Base-by-base conservation (phyloP, 1,140 invertebrate genomes). In the Magallana angulata region DNA sequence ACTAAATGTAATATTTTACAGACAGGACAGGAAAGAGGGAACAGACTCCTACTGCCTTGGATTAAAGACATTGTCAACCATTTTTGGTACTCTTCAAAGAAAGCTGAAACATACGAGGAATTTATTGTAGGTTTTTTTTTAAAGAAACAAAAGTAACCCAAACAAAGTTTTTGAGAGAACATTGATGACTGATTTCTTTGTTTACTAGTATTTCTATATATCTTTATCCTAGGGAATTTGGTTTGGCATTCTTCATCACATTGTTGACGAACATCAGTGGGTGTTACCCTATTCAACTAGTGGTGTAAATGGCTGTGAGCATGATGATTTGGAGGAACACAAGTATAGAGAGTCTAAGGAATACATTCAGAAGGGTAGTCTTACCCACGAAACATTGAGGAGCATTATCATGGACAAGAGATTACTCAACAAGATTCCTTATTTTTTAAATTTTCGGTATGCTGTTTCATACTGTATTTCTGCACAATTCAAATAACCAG, bases 391-490 rank as follows among this genome's bases (percentile, higher is more conserved):
- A 7, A 57, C 60, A 7, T 57, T 87, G 48, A 84, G 60, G 5
- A 57, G 59, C 12, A 71, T 87, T 58, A 64, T 87, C 9, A 71
- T 87, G 86, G 82, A 87, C 58, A 87, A 84, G 36, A 24, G 82
- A 12, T 48, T 87, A 12, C 12, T 87, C 12, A 84, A 87, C 9
- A 48, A 87, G 0, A 62, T 87, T 18, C 86, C 60, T 12, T 87
- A 87, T 56, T 87, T 57, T 24, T 36, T 87, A 24, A 87, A 84
- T 18, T 87, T 16, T 57, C 84, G 86, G 86, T 87, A 87, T 12
- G 24, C 24, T 24, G 56, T 30, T 24, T 24, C 59, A n/a, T 68
- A 16, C 24, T 68, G 24, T 7, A n/a, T 1, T 68, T 68, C 24
- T n/a, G 16, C 12, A 12, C 62, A 68, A 2, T 8, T 24, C 24